A percentile compares a stretch with the other conserved stretches of the same genome.
Evolutionary conservation across 2,888 invertebrate genomes (phyloP).

Genomic region (Marasmarcha lunaedactyla): DNA sequence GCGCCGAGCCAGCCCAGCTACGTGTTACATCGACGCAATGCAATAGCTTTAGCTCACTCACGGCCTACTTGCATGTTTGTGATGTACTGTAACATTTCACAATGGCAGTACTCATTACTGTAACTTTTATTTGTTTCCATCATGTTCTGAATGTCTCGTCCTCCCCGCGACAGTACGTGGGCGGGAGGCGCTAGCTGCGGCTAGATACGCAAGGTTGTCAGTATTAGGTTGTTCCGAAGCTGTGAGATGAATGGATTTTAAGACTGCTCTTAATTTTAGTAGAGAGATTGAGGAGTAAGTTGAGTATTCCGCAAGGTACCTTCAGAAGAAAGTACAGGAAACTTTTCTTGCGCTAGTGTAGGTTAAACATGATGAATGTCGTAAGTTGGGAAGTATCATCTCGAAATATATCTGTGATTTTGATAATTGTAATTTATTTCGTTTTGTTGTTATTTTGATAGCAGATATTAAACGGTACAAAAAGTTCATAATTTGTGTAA

Average conservation of each 20-base stretch:
- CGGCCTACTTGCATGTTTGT: slow-evolving; percentile 29
- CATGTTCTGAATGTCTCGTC: too few species aligned
- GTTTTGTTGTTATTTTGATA: not conserved
- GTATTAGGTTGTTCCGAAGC: slow-evolving; percentile 41
- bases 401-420: slow-evolving; percentile 63
- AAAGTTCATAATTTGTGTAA: not conserved
- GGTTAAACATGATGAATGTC: not conserved
- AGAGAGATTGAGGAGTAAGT: slow-evolving; percentile 18
- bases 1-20: slow-evolving; percentile 15
- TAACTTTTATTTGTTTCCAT: not conserved
- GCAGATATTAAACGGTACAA: not conserved
- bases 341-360: not conserved
- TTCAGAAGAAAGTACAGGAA: not conserved
- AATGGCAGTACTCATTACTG: slow-evolving; percentile 4
- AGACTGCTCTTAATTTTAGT: slow-evolving; percentile 61
- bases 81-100: slow-evolving; percentile 14
- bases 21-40: slow-evolving; percentile 23
- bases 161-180: too few species aligned
- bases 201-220: slow-evolving; percentile 20
- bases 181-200: not conserved
- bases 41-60: slow-evolving; percentile 24
- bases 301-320: slow-evolving; percentile 15
- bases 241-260: slow-evolving; percentile 44
- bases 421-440: slow-evolving; percentile 43
- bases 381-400: slow-evolving; percentile 26